These are phyloP conservation scores for Dicentrarchus labrax DNA, from an alignment of 2,113 vertebrate species.

Conservation along the genomic window DNA sequence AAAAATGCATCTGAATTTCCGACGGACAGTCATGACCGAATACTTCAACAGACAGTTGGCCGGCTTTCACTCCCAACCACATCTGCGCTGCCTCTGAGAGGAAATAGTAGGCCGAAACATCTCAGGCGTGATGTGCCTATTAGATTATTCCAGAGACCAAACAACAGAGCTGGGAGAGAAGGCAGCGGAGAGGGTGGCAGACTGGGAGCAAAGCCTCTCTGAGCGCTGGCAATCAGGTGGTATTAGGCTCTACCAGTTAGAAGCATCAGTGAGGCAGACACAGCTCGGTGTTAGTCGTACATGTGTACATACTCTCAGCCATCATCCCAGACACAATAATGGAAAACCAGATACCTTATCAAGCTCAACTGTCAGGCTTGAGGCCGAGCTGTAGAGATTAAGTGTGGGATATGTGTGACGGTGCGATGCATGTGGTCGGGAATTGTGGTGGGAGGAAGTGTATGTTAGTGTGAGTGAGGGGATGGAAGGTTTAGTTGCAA, in stretches of 20 bases:
- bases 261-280: constrained; percentile 68
- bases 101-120: constrained; percentile 69
- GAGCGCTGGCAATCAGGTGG: constrained; percentile 75
- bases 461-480: constrained; percentile 25
- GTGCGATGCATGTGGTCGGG: constrained; percentile 59
- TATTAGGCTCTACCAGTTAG: constrained; percentile 72
- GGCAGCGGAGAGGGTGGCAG: constrained; percentile 62
- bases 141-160: constrained; percentile 79
- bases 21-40: constrained; percentile 15
- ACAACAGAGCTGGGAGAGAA: constrained; percentile 60
- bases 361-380: constrained; percentile 77
- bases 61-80: constrained; percentile 36
- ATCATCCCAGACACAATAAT: constrained; percentile 78
- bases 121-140: constrained; percentile 75
- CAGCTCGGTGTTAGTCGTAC: constrained; percentile 64
- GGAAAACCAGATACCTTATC: constrained; percentile 80
- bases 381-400: constrained; percentile 69
- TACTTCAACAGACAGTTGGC: constrained; percentile 26
- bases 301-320: constrained; percentile 77
- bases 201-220: constrained; percentile 69
- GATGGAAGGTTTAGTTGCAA: constrained; percentile 48
- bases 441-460: constrained; percentile 26
- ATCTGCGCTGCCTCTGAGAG: constrained; percentile 48
- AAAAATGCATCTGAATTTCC: constrained; percentile 20
- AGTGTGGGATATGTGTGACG: constrained; percentile 71